These are phyloP conservation scores for Myotis yumanensis DNA, from an alignment of 2,113 vertebrate genomes.

Conservation along the genomic window DNA sequence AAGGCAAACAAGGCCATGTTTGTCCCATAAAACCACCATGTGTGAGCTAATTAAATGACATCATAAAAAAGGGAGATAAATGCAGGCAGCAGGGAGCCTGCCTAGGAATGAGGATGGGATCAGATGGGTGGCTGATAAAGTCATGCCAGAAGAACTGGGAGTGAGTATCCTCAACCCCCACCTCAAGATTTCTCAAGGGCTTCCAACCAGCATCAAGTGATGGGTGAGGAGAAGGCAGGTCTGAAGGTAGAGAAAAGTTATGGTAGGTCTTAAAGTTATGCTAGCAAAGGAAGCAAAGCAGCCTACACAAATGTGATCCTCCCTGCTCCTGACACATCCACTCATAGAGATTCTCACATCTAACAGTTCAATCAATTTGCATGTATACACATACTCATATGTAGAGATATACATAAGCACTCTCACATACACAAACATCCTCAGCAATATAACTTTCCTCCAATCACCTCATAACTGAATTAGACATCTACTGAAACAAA, in stretches of 20 bases:
- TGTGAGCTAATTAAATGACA: conserved; percentile 86
- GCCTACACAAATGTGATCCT: not conserved
- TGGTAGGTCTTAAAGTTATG: not conserved
- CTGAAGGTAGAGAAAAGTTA: conserved; percentile 1
- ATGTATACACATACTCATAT: not conserved
- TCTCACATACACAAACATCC: not conserved
- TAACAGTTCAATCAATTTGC: not conserved
- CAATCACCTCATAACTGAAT: not conserved
- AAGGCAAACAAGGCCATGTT: conserved; percentile 88
- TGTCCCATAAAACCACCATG: conserved; percentile 85
- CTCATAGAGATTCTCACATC: not conserved
- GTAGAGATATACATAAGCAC: not conserved
- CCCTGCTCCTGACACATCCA: not conserved
- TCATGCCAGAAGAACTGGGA: not conserved
- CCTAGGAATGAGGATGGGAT: conserved; percentile 48
- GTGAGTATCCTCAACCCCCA: not conserved
- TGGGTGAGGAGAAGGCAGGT: not conserved
- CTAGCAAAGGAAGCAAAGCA: not conserved
- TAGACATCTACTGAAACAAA: not conserved
- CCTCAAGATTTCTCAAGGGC: not conserved
- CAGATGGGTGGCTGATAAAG: conserved; percentile 65
- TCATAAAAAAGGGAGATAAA: conserved; percentile 87
- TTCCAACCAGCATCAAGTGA: not conserved
- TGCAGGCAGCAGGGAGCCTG: conserved; percentile 75
- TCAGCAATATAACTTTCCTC: not conserved